A percentile compares a stretch with the other conserved stretches of the same genome.
phyloP scores from a whole-genome alignment of 2,113 vertebrate species.

The Peromyscus californicus region DNA sequence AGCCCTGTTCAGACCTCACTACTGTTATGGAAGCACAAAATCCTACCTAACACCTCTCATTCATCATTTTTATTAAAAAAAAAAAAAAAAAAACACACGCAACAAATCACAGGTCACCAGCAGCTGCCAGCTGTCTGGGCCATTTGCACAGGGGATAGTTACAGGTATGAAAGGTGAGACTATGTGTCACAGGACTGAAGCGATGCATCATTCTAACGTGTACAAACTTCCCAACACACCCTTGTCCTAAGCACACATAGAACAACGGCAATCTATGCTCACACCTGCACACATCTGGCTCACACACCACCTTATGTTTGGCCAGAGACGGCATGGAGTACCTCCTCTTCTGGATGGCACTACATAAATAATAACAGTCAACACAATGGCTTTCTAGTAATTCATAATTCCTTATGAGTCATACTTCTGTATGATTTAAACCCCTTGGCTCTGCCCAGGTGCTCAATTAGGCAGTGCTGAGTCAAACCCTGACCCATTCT shows the following conservation, averaged over 20 bases:
- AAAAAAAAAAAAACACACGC: neutral
- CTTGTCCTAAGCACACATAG: neutral
- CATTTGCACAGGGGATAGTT: neutral
- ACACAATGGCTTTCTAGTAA: constrained; percentile 72
- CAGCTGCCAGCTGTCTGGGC: neutral
- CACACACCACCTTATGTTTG: rapidly evolving
- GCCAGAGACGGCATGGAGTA: neutral
- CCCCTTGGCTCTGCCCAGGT: constrained; percentile 41
- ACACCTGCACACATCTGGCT: rapidly evolving
- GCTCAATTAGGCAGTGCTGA: neutral
- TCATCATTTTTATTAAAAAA: neutral
- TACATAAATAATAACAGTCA: constrained; percentile 55
- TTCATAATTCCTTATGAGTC: constrained; percentile 75
- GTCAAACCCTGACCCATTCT: neutral
- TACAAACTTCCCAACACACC: neutral
- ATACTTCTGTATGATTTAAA: constrained; percentile 60
- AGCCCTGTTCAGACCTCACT: neutral
- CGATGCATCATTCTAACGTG: neutral
- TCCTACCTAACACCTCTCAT: neutral
- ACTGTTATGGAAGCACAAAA: neutral
- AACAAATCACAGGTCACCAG: neutral
- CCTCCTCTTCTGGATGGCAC: neutral
- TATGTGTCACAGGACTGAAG: rapidly evolving
- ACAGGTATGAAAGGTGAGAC: neutral
- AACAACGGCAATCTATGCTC: rapidly evolving